Evolutionary conservation across 1,140 invertebrate genomes (phyloP).

Genomic region (Leptinotarsa texana): DNA sequence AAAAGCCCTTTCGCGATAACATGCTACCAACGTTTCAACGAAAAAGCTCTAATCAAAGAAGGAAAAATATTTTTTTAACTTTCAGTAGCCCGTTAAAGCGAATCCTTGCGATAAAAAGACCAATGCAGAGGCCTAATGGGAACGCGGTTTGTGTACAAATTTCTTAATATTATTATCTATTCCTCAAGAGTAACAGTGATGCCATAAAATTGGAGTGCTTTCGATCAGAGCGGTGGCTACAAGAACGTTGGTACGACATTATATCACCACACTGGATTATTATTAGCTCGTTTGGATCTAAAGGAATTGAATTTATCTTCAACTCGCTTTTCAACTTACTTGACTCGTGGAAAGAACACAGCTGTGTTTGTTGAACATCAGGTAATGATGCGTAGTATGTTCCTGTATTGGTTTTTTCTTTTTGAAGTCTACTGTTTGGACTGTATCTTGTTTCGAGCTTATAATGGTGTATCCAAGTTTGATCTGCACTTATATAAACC

Average conservation of each 20-base stretch:
- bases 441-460: too few species aligned
- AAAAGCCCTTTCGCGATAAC: not conserved
- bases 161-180: conserved; percentile 9
- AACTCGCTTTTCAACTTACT: too few species aligned
- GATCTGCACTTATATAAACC: too few species aligned
- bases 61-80: not conserved
- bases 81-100: conserved; percentile 2
- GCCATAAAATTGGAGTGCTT: conserved; percentile 2
- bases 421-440: too few species aligned
- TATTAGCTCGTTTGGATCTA: too few species aligned
- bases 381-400: too few species aligned
- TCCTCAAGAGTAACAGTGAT: conserved; percentile 1
- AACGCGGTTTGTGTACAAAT: not conserved
- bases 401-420: too few species aligned
- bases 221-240: not conserved
- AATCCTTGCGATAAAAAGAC: not conserved
- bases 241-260: not conserved
- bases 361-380: too few species aligned
- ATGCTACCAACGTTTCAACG: not conserved
- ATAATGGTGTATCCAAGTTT: too few species aligned
- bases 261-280: too few species aligned
- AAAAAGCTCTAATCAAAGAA: conserved; percentile 1
- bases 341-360: too few species aligned
- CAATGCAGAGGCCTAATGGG: not conserved
- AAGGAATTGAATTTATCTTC: too few species aligned